Conservation (phyloP, 2,888 invertebrate species). For the Stramonita haemastoma region DNA sequence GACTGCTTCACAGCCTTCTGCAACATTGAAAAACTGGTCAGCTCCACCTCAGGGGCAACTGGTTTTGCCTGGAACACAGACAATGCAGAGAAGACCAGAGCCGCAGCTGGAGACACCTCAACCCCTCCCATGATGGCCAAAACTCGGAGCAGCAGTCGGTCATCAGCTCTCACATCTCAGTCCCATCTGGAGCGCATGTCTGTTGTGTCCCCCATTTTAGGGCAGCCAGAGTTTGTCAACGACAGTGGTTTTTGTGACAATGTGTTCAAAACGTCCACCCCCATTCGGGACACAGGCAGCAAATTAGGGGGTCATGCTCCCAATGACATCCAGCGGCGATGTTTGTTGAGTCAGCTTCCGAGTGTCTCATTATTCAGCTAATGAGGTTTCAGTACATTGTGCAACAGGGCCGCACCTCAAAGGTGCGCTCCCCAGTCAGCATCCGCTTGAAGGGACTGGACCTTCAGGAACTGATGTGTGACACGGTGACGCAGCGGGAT, state of each 20-base stretch:
- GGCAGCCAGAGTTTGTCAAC: conserved; percentile 53
- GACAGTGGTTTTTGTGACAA: conserved; percentile 72
- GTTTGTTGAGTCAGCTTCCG: conserved; percentile 72
- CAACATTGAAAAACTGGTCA: conserved; percentile 69
- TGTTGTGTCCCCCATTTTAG: conserved; percentile 33
- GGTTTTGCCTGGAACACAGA: background rate
- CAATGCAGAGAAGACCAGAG: background rate
- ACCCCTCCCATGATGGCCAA: conserved; percentile 13
- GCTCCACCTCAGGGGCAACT: conserved; percentile 57
- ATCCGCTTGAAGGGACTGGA: conserved; percentile 70
- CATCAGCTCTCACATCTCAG: conserved; percentile 31
- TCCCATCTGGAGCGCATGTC: conserved; percentile 28
- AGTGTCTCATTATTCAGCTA: conserved; percentile 75
- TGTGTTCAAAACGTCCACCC: conserved; percentile 72
- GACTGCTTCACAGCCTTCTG: conserved; percentile 74
- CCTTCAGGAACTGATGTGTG: conserved; percentile 69
- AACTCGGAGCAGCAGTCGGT: background rate
- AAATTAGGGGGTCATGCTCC: conserved; percentile 40
- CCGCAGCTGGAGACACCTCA: background rate
- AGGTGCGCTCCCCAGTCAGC: conserved; percentile 69
- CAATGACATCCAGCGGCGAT: conserved; percentile 67
- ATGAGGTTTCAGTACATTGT: conserved; percentile 70
- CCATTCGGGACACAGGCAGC: conserved; percentile 57
- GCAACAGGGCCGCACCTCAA: conserved; percentile 60
- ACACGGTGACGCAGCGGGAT: conserved; percentile 70